These are phyloP conservation scores for Falco berigora DNA, from an alignment of 2,797 vertebrate genomes.

Conservation along the genomic window DNA sequence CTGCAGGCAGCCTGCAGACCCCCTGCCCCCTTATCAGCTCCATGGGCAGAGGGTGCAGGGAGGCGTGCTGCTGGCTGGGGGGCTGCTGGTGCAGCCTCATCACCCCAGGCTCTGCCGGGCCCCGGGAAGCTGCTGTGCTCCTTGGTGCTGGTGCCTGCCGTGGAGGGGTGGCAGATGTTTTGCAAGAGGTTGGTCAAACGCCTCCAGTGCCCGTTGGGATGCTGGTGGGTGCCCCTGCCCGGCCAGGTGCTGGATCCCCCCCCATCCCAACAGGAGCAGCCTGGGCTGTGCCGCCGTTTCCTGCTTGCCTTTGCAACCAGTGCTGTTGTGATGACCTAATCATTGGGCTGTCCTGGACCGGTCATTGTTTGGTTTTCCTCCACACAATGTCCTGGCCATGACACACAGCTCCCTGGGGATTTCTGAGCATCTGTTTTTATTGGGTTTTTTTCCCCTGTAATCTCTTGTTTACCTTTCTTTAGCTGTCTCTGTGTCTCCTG, in stretches of 20 bases:
- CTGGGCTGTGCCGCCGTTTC: neutral
- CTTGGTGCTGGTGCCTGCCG: rapidly evolving
- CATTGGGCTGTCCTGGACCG: neutral
- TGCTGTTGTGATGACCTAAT: neutral
- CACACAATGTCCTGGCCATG: neutral
- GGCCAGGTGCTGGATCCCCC: neutral
- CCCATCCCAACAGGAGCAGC: neutral
- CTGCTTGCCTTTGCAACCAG: neutral
- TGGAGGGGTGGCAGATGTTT: neutral
- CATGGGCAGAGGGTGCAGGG: neutral
- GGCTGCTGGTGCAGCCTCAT: neutral
- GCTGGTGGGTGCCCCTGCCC: neutral
- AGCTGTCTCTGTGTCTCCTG: neutral
- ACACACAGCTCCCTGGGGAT: neutral
- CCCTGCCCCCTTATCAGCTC: neutral
- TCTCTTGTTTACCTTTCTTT: slow-evolving; percentile 34
- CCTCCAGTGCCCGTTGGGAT: neutral
- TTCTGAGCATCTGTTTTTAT: neutral
- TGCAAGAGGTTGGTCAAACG: neutral
- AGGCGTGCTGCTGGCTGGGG: neutral
- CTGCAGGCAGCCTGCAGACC: neutral
- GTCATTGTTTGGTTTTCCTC: slow-evolving; percentile 47
- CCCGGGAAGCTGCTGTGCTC: neutral
- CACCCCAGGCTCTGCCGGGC: neutral
- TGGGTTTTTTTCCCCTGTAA: neutral